These are phyloP conservation scores for Argyra leucocephala DNA, from an alignment of 2,888 invertebrate genomes.

Conservation along the genomic window DNA sequence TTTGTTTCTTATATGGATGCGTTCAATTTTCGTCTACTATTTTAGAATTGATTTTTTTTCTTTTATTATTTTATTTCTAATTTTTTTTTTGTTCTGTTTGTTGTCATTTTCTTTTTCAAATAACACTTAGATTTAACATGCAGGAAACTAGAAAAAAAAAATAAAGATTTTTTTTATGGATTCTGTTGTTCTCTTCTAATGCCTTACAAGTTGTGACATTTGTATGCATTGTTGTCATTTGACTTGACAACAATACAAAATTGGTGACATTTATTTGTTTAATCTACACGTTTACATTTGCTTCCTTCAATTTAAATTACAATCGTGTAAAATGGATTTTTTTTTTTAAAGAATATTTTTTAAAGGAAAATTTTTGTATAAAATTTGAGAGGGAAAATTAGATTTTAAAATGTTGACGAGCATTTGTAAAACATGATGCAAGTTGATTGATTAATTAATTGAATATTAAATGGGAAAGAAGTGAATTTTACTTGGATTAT, in stretches of 20 bases:
- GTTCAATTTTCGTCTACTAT: not conserved
- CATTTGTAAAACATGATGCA: no score
- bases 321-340: no score
- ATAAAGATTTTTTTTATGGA: not conserved
- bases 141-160: not conserved
- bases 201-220: not conserved
- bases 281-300: not conserved
- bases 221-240: slow-evolving; percentile 4
- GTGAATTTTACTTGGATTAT: no score
- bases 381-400: no score
- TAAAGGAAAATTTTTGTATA: no score
- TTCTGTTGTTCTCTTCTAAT: not conserved
- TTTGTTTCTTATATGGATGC: not conserved
- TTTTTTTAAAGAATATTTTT: no score
- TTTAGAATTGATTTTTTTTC: not conserved
- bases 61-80: not conserved
- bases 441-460: no score
- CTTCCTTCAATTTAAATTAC: not conserved
- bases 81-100: not conserved
- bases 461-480: no score
- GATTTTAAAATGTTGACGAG: no score
- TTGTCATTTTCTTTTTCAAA: not conserved
- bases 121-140: not conserved
- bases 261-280: not conserved
- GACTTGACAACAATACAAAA: slow-evolving; percentile 2